phyloP scores from a whole-genome alignment of 92 coral and sea anemone species.

The Epizoanthus stellaris region DNA sequence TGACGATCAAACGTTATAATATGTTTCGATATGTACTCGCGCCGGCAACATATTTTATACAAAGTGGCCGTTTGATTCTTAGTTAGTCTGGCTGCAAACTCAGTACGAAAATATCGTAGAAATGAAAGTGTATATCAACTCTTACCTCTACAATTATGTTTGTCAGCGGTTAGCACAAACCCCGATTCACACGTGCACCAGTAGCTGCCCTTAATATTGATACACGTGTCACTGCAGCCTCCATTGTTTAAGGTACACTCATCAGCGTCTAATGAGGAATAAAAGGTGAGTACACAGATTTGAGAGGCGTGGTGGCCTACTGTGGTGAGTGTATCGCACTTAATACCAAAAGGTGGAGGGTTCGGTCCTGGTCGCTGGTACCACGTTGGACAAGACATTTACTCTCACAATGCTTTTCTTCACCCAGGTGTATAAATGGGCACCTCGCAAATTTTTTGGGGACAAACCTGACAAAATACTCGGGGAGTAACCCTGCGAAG shows the following conservation, averaged over 20 bases:
- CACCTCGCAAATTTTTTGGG: no score
- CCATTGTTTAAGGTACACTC: conserved; percentile 39
- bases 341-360: no score
- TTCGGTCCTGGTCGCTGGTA: no score
- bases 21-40: no score
- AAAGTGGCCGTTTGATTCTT: not conserved
- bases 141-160: conserved; percentile 18
- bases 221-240: conserved; percentile 19
- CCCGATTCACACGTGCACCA: conserved; percentile 15
- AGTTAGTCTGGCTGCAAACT: not conserved
- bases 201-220: conserved; percentile 29
- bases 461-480: no score
- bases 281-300: not conserved
- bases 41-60: not conserved
- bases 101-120: not conserved
- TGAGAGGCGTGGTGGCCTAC: no score
- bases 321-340: no score
- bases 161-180: conserved; percentile 1
- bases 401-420: no score
- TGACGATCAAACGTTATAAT: no score
- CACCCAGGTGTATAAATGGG: no score
- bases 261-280: conserved; percentile 11
- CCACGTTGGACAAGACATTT: no score
- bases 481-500: no score
- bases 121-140: not conserved